Conservation (phyloP, 2,113 vertebrate genomes). For the Actenoides lindsayi region DNA sequence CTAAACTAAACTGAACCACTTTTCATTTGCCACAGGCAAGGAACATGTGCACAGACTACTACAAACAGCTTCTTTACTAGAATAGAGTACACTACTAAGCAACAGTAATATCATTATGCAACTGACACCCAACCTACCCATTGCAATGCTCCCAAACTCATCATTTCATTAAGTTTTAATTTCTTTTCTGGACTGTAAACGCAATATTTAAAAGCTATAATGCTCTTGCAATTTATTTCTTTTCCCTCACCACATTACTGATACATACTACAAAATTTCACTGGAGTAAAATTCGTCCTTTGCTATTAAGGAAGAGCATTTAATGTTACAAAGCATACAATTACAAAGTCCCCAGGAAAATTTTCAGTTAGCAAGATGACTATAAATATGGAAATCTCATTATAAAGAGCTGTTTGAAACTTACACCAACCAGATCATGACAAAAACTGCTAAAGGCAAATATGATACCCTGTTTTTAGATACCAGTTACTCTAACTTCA, state of each 20-base stretch:
- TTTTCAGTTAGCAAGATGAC: not conserved
- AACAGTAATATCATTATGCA: not conserved
- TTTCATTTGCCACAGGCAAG: not conserved
- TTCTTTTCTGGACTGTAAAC: not conserved
- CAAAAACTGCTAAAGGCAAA: constrained; percentile 29
- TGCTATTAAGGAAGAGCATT: not conserved
- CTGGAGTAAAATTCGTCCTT: not conserved
- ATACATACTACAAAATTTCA: not conserved
- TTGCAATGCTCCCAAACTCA: not conserved
- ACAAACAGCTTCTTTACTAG: not conserved
- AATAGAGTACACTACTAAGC: not conserved
- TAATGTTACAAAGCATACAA: not conserved
- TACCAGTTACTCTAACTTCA: not conserved
- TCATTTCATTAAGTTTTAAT: not conserved
- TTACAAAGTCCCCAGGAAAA: constrained; percentile 33
- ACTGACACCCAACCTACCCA: not conserved
- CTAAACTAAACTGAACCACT: not conserved
- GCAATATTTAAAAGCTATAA: not conserved
- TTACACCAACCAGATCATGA: not conserved
- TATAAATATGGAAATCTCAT: constrained; percentile 65
- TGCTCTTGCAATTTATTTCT: not conserved
- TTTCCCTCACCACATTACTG: not conserved
- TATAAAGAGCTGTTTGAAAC: constrained; percentile 48
- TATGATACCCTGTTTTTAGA: constrained; percentile 46
- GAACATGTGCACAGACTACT: not conserved